Evolutionary conservation across 2,888 invertebrate species (phyloP), one percentile per base, ranked within the genome.

Genomic region (Microplitis manilae): DNA sequence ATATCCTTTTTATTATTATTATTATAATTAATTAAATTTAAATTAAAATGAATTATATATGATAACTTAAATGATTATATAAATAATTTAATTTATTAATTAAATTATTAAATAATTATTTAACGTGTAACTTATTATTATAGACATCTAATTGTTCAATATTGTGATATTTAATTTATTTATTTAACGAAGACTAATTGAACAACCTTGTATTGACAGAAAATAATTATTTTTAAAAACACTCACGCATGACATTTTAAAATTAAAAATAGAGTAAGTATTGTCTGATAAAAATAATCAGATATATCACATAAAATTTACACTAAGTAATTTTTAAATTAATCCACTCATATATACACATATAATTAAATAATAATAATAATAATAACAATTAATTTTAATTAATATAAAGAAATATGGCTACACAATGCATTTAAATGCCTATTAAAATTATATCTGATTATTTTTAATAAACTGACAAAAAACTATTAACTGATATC

Each of bases 1-100:
- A 86, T 30, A 30, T 86, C 85, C 85, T 82, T 83, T 40, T 81
- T 85, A 82, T 83, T 81, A 50, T 50, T 50, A 50, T 50, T 50
- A 4, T 50, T 50, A 50, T 9, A 7, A 50, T 2, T 50, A 50
- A 50, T 50, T 50, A 50, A 50, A 4, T 50, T 8, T 4, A 8
- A 7, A 50, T 9, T 50, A 2, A 50, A 50, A 50, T 9, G 50
- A 13, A 50, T 50, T 50, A 50, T 17, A 17, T 17, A 17, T 17
- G 0, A 17, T 50, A 7, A 50, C 6, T 50, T 50, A 9, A 9
- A 50, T 13, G 50, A 13, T 50, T 50, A 50, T 9, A 50, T 50
- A 50, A 50, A 50, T 50, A 50, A 50, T 50, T 50, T 50, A 50
- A 50, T 50, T 50, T 9, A 50, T 50, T 7, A 50, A 50, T 50